A percentile compares a stretch with the other conserved stretches of the same genome.
Evolutionary conservation across 2,113 vertebrate genomes (phyloP).

Genomic region (Semnornis frantzii): DNA sequence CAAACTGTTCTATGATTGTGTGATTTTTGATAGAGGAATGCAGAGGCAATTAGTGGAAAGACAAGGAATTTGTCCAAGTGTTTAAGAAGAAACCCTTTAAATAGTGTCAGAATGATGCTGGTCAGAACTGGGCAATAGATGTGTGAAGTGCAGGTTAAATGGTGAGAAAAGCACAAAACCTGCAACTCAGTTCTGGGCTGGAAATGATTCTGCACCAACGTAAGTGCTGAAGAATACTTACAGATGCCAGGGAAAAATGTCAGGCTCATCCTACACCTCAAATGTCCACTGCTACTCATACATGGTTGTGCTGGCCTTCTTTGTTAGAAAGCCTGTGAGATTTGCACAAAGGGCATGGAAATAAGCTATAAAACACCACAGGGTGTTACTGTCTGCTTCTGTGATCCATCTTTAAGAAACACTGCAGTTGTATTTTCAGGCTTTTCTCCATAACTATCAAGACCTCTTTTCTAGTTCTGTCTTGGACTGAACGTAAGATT

Average conservation of each 20-base stretch:
- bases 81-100: neutral
- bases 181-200: neutral
- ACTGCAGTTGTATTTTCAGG: neutral
- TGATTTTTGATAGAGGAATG: neutral
- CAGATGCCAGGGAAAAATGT: neutral
- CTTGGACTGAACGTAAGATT: neutral
- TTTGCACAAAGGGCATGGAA: neutral
- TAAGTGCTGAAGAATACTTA: fast-evolving
- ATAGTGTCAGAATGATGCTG: neutral
- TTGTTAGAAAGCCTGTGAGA: neutral
- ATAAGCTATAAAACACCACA: neutral
- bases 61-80: neutral
- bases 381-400: neutral
- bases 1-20: no score
- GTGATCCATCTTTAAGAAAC: neutral
- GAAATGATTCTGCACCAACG: neutral
- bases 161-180: neutral
- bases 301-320: fast-evolving
- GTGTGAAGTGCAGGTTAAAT: neutral
- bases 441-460: neutral
- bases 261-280: neutral
- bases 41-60: neutral
- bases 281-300: neutral
- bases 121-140: neutral
- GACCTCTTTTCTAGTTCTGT: neutral